Evolutionary conservation across 2,113 vertebrate species (phyloP).

Genomic region (Cacatua alba): DNA sequence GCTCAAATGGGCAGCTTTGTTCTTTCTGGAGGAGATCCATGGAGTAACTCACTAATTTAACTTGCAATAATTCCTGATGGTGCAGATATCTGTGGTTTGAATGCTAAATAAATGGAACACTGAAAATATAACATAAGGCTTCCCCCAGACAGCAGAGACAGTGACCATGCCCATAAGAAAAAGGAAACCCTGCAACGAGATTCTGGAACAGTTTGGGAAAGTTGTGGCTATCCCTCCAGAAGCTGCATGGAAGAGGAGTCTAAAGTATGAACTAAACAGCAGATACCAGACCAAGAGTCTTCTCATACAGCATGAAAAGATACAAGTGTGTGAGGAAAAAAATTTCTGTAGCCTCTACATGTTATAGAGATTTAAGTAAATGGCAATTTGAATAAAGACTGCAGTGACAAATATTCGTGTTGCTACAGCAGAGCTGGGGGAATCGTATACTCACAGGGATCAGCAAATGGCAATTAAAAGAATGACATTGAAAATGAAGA

Average conservation of each 20-base stretch:
- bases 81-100: neutral
- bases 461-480: neutral
- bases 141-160: neutral
- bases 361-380: neutral
- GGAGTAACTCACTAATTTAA: neutral
- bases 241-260: neutral
- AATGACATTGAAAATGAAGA: neutral
- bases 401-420: neutral
- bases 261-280: neutral
- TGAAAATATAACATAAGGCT: neutral
- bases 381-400: neutral
- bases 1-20: neutral
- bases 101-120: neutral
- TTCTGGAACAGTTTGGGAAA: neutral
- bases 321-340: neutral
- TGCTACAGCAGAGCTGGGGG: neutral
- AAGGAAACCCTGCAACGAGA: neutral
- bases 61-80: neutral
- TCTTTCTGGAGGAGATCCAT: neutral
- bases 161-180: neutral
- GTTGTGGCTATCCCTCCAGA: neutral
- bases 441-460: neutral
- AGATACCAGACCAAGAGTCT: neutral
- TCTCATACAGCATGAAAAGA: neutral
- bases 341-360: neutral